Base-by-base conservation (phyloP, 2,113 vertebrate species). In the Paraplagusia blochii region DNA sequence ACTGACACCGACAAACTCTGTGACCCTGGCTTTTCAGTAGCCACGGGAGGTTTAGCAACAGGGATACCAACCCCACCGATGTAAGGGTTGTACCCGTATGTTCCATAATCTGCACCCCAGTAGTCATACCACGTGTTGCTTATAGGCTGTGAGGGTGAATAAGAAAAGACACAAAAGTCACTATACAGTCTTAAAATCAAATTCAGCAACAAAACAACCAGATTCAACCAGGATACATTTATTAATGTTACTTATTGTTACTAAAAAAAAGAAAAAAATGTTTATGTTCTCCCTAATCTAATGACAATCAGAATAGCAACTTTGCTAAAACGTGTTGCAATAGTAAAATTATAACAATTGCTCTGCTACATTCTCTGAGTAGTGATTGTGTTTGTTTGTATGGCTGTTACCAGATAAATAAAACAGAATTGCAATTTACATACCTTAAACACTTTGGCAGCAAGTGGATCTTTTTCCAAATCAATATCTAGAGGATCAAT, bases 401-500 rank as follows among this genome's bases (percentile, higher is more conserved):
- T 35, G 8, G 13, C 7, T 0, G 8, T 9, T 12, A 38, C 17
- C 0, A 16, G 13, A 19, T 10, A 44, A 19, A 29, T 7, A 12
- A 12, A 0, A 44, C 6, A 39, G n/a, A 2, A 42, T 18, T 9
- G 50, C 43, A 54, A 44, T 36, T 11, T 62, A 71, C 87, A 56
- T 95, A 99, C 96, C 95, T 99, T 99, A 89, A 99, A 98, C 50
- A 98, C 97, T 92, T 99, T 99, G 83, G 96, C 95, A 81, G 97
- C 97, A 46, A 98, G 95, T n/a, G 95, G 95, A 92, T 99, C 97
- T 88, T 99, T 98, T 90, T 98, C 96, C 90, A 98, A 93, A 95
- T 99, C 96, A 91, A 99, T 97, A 94, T 99, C 97, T 92, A 99
- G 93, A 91, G 97, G 97, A 94, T 98, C 95, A 89, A 99, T 98